Evolutionary conservation across 2,113 vertebrate genomes (phyloP).

Genomic region (Lynx canadensis): DNA sequence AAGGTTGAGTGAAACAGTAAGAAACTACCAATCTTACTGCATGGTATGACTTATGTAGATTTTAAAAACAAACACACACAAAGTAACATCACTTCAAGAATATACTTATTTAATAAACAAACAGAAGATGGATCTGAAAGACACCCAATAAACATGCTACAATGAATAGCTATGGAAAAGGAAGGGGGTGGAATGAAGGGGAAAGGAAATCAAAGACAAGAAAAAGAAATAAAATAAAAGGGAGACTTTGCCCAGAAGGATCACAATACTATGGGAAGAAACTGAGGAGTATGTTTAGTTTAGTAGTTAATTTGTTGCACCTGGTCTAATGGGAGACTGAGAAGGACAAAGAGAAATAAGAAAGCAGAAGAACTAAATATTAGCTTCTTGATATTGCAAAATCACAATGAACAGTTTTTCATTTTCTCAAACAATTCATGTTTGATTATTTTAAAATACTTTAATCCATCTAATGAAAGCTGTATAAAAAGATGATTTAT

Average conservation of each 20-base stretch:
- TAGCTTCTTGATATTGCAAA: neutral
- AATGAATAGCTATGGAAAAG: neutral
- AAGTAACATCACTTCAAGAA: slow-evolving; percentile 17
- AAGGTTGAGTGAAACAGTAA: neutral
- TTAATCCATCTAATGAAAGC: neutral
- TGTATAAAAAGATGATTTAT: neutral
- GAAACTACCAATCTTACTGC: neutral
- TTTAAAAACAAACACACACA: neutral
- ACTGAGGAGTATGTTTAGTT: neutral
- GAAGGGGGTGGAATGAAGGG: neutral
- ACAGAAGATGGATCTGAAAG: neutral
- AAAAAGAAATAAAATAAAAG: neutral
- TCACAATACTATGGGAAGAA: neutral
- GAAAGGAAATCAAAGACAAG: neutral
- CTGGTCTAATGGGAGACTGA: neutral
- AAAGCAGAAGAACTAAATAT: neutral
- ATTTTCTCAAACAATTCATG: slow-evolving; percentile 8
- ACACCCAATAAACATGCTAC: neutral
- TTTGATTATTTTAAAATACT: slow-evolving; percentile 41
- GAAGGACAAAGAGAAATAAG: neutral
- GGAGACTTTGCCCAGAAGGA: neutral
- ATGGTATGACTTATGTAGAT: neutral
- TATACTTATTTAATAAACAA: neutral
- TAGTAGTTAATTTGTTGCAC: neutral
- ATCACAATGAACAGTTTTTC: neutral